Evolutionary conservation across 2,797 vertebrate species (phyloP).

Genomic region (Microchirus variegatus): DNA sequence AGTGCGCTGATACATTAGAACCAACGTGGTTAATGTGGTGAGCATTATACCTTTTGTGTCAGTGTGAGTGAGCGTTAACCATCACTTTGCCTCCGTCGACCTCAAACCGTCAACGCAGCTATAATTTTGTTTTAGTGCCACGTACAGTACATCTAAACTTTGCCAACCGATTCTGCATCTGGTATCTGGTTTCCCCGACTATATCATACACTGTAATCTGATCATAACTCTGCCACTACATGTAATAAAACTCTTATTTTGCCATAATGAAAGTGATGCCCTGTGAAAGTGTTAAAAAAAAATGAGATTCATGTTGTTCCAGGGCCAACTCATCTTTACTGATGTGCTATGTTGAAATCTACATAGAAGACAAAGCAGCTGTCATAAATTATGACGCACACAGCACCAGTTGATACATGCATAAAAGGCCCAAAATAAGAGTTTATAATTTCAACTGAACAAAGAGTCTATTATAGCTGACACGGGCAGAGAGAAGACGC

Average conservation of each 20-base stretch:
- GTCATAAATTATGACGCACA: constrained; percentile 42
- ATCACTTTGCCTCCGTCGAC: not conserved
- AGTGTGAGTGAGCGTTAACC: not conserved
- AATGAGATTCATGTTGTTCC: constrained; percentile 1
- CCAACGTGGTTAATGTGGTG: not conserved
- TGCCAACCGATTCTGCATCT: constrained; percentile 1
- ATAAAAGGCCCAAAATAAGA: constrained; percentile 67
- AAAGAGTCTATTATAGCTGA: constrained; percentile 68
- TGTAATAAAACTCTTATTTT: not conserved
- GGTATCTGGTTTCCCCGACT: constrained; percentile 13
- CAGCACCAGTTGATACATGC: constrained; percentile 55
- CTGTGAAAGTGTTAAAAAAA: not conserved
- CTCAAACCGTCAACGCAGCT: not conserved
- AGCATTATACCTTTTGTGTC: not conserved
- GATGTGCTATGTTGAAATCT: constrained; percentile 34
- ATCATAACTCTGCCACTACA: constrained; percentile 26
- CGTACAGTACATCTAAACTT: constrained; percentile 8
- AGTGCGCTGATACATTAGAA: not conserved
- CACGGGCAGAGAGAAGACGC: constrained; percentile 70
- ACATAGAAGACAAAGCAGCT: constrained; percentile 32
- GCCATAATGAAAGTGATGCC: constrained; percentile 4
- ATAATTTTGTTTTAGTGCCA: constrained; percentile 8
- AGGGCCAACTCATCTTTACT: constrained; percentile 15
- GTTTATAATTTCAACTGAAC: constrained; percentile 72
- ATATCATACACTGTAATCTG: constrained; percentile 22